A percentile compares a stretch with the other conserved stretches of the same genome.
Conservation (phyloP, 2,113 vertebrate genomes). For the Plecturocebus donacophilus region DNA sequence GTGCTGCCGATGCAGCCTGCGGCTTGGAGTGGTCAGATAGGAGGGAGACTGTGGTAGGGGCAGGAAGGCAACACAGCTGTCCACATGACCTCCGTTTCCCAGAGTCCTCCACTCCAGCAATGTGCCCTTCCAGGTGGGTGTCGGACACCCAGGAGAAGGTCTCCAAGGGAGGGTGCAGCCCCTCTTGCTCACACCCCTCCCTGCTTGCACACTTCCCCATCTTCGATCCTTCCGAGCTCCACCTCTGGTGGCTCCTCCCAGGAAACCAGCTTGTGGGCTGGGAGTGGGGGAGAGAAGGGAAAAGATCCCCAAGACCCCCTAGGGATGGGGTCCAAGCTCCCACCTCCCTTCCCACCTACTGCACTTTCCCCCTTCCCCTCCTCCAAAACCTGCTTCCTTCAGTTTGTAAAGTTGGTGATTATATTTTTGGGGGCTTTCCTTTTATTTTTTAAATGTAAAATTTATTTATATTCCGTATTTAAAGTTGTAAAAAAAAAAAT, state of each 20-base stretch:
- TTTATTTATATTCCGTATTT: conserved; percentile 91
- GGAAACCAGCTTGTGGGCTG: not conserved
- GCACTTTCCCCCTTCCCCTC: not conserved
- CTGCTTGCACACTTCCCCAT: not conserved
- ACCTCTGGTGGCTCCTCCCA: not conserved
- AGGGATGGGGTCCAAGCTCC: not conserved
- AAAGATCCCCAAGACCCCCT: not conserved
- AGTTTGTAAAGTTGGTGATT: conserved; percentile 86
- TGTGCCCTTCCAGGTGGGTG: not conserved
- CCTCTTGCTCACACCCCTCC: not conserved
- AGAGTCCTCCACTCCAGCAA: not conserved
- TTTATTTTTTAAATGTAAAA: conserved; percentile 85
- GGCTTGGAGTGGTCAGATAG: not conserved
- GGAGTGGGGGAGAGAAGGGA: not conserved
- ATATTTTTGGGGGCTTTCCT: conserved; percentile 81
- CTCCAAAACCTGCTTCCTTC: conserved; percentile 75
- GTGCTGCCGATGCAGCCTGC: not conserved
- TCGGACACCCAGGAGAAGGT: not conserved
- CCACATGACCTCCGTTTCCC: not conserved
- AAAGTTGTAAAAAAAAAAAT: conserved; percentile 84
- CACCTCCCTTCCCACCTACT: not conserved
- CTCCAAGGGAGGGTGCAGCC: not conserved
- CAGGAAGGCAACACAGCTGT: not conserved
- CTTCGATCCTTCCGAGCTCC: not conserved
- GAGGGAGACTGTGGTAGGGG: not conserved